Percentiles rank a stretch among this genome's conserved stretches.
Evolutionary conservation across 23 tunicate genomes (phyloP).

Genomic region (Botrylloides violaceus): DNA sequence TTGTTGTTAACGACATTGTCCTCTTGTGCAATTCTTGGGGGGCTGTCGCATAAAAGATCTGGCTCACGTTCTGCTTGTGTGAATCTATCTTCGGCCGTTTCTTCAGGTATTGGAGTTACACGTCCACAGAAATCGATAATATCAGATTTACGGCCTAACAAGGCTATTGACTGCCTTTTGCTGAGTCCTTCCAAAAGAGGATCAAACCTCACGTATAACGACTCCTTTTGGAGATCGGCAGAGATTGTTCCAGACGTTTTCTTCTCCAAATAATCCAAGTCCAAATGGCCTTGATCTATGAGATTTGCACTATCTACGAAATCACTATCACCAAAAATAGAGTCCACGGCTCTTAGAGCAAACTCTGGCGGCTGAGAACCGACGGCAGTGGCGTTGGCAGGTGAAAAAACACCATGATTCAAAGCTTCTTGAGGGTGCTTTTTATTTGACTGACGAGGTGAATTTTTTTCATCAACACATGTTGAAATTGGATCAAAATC

Average conservation of each 20-base stretch:
- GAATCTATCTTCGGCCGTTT: not conserved
- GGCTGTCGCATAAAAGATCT: slow-evolving; percentile 66
- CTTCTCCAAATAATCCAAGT: slow-evolving; percentile 42
- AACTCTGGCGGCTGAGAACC: not conserved
- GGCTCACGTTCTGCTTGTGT: slow-evolving; percentile 4
- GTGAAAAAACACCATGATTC: not conserved
- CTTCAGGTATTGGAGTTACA: slow-evolving; percentile 14
- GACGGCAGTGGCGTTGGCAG: not conserved
- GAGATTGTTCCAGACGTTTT: slow-evolving; percentile 23
- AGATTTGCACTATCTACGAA: slow-evolving; percentile 17
- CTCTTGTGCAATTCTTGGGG: slow-evolving; percentile 8
- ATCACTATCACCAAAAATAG: not conserved
- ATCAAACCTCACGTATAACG: slow-evolving; percentile 61
- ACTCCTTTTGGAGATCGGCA: slow-evolving; percentile 53
- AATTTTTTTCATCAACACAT: no score
- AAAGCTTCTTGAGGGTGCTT: not conserved
- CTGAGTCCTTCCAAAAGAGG: slow-evolving; percentile 39
- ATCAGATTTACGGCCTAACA: slow-evolving; percentile 58
- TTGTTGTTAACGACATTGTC: not conserved
- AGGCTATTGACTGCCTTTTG: slow-evolving; percentile 1
- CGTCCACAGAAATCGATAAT: slow-evolving; percentile 58
- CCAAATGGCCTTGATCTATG: slow-evolving; percentile 28
- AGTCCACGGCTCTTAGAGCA: slow-evolving; percentile 2
- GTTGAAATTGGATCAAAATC: slow-evolving; percentile 11
- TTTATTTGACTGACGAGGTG: no score